Percentiles rank a stretch among this genome's conserved stretches.
These are phyloP conservation scores for Lipotes vexillifer DNA, from an alignment of 2,113 vertebrate genomes.

Conservation along the genomic window DNA sequence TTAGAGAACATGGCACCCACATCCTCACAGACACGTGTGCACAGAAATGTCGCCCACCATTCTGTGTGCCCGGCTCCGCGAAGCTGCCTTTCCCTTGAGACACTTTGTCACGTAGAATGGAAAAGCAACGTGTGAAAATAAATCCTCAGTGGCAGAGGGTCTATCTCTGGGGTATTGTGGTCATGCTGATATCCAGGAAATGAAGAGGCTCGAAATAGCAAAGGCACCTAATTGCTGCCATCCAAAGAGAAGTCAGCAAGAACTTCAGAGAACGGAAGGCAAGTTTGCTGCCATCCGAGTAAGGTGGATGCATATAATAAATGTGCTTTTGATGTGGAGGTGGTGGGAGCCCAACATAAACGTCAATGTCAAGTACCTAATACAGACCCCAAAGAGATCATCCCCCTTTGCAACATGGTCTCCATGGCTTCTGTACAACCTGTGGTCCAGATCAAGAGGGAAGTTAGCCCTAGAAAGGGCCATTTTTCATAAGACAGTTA, in stretches of 20 bases:
- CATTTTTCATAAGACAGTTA: neutral
- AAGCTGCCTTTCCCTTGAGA: neutral
- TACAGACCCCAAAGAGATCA: neutral
- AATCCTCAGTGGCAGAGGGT: neutral
- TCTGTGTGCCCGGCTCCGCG: neutral
- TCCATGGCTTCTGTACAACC: neutral
- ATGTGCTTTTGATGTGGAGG: neutral
- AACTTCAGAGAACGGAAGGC: neutral
- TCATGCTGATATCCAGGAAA: neutral
- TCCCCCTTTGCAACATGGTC: fast-evolving
- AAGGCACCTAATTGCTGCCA: neutral
- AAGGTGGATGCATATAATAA: neutral
- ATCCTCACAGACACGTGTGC: neutral
- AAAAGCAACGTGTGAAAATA: neutral
- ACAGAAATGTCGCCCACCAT: neutral
- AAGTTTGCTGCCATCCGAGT: neutral
- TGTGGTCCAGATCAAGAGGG: neutral
- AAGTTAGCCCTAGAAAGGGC: neutral
- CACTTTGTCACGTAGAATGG: neutral
- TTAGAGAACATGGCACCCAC: neutral
- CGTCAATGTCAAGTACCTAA: neutral
- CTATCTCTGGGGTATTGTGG: neutral
- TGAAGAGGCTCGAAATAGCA: neutral
- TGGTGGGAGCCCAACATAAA: neutral
- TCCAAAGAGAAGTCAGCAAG: neutral